Percentiles rank a stretch among this genome's conserved stretches.
These are phyloP conservation scores for Psilopsiagon aymara DNA, from an alignment of 2,113 vertebrate species.

Conservation along the genomic window DNA sequence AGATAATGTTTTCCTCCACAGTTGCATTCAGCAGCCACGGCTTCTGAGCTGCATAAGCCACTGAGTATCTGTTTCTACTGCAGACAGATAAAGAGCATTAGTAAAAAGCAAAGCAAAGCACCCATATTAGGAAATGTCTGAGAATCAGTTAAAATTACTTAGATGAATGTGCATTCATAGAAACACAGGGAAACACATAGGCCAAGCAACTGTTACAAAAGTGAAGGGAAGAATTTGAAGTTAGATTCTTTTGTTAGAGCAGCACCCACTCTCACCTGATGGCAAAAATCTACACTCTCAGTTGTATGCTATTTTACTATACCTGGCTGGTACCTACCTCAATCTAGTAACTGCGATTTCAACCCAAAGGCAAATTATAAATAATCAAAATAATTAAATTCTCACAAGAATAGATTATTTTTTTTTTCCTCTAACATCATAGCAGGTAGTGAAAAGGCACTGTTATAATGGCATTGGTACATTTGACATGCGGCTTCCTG, in stretches of 20 bases:
- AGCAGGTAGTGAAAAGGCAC: neutral
- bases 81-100: neutral
- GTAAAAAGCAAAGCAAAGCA: neutral
- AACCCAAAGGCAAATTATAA: neutral
- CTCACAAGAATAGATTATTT: neutral
- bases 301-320: neutral
- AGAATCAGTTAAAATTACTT: neutral
- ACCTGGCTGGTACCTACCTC: neutral
- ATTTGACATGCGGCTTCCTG: neutral
- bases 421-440: neutral
- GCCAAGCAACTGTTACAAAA: slow-evolving; percentile 3
- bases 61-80: slow-evolving; percentile 91
- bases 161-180: neutral
- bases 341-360: neutral
- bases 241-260: slow-evolving; percentile 30
- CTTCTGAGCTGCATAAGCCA: slow-evolving; percentile 97
- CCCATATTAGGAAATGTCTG: neutral
- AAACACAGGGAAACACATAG: neutral
- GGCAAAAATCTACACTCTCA: neutral
- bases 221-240: slow-evolving; percentile 15
- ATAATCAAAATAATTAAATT: neutral
- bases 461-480: neutral
- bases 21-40: slow-evolving; percentile 98
- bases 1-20: slow-evolving; percentile 97
- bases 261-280: slow-evolving; percentile 21